Evolutionary conservation across 2,888 invertebrate species (phyloP).

Genomic region (Tipula confusa): DNA sequence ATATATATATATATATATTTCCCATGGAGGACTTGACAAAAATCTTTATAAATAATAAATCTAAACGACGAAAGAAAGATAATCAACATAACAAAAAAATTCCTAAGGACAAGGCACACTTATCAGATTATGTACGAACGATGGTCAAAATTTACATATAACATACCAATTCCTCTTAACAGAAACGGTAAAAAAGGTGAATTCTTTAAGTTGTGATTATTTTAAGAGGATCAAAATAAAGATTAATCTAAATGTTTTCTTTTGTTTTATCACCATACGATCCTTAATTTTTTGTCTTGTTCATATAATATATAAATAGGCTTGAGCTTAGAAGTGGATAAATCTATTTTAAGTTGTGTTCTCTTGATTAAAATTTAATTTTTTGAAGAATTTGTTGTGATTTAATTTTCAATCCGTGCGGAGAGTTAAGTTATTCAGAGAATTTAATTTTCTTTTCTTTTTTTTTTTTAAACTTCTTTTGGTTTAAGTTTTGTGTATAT

Average conservation of each 20-base stretch:
- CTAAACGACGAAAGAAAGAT: too few relatives aligned
- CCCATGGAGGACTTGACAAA: too few relatives aligned
- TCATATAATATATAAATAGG: too few relatives aligned
- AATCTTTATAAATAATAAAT: too few relatives aligned
- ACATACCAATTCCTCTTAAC: too few relatives aligned
- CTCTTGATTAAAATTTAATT: neutral
- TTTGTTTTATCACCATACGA: neutral
- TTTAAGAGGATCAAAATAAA: conserved; percentile 15
- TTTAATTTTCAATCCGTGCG: neutral
- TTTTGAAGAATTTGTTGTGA: conserved; percentile 16
- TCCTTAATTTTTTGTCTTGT: neutral
- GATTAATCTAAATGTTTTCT: conserved; percentile 20
- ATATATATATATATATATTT: too few relatives aligned
- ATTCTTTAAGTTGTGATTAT: neutral
- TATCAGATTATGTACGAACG: neutral
- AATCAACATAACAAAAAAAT: too few relatives aligned
- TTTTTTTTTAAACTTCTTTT: neutral
- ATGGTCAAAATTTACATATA: neutral
- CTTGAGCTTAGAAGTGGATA: neutral
- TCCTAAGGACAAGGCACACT: conserved; percentile 25
- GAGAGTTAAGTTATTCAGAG: neutral
- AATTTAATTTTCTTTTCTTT: neutral
- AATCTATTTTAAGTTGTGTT: neutral
- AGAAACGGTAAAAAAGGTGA: neutral
- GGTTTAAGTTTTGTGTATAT: neutral